A percentile compares a stretch with the other conserved stretches of the same genome.
Evolutionary conservation across 2,888 invertebrate species (phyloP).

Genomic region (Hymenopus coronatus): DNA sequence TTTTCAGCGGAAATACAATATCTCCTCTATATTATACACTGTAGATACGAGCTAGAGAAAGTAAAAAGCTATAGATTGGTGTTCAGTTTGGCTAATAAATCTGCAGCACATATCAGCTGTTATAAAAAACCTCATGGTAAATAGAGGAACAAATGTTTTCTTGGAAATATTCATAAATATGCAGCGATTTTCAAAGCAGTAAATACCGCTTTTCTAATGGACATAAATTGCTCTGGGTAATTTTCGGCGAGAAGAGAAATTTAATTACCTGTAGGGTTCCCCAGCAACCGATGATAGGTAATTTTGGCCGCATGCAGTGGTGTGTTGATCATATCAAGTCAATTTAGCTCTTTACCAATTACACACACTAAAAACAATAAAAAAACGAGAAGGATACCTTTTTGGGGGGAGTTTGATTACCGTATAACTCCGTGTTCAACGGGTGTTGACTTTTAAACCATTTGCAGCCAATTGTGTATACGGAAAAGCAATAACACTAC

Average conservation of each 20-base stretch:
- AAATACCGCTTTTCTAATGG: not conserved
- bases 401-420: not conserved
- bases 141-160: too few species aligned
- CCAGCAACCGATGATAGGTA: not conserved
- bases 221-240: not conserved
- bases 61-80: too few species aligned
- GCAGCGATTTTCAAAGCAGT: not conserved
- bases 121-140: too few species aligned
- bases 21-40: too few species aligned
- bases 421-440: not conserved
- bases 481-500: not conserved
- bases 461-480: not conserved
- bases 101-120: too few species aligned
- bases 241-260: not conserved
- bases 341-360: not conserved
- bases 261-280: not conserved
- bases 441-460: not conserved
- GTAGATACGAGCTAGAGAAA: too few species aligned
- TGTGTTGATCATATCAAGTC: not conserved
- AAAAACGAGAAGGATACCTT: not conserved
- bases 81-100: too few species aligned
- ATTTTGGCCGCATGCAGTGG: not conserved
- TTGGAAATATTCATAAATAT: too few species aligned
- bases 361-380: not conserved
- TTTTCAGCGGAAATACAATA: too few species aligned